A percentile compares a stretch with the other conserved stretches of the same genome.
These are phyloP conservation scores for Oscheius myriophilus DNA, from an alignment of 2,888 invertebrate species.

Conservation along the genomic window DNA sequence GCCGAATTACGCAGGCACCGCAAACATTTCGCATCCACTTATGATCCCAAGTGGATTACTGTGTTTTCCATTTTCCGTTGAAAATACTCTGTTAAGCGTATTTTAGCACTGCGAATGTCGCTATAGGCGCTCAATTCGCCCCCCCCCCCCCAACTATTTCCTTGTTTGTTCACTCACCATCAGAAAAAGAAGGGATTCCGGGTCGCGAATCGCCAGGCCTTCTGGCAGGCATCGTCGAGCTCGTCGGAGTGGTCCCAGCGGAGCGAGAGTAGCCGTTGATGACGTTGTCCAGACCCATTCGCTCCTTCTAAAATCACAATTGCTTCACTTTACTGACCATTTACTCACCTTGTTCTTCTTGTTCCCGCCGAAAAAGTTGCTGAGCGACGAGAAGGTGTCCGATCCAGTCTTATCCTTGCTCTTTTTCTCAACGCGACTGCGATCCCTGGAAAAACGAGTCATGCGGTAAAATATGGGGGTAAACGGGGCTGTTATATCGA, in stretches of 20 bases:
- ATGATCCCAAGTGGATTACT: too few relatives aligned
- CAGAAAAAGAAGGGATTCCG: slow-evolving; percentile 11
- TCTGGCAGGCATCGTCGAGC: neutral
- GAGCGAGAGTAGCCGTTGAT: neutral
- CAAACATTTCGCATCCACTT: too few relatives aligned
- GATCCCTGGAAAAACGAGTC: neutral
- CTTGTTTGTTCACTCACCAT: neutral
- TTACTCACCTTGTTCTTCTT: slow-evolving; percentile 4
- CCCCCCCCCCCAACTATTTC: too few relatives aligned
- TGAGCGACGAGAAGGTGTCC: slow-evolving; percentile 43
- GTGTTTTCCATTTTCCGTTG: too few relatives aligned
- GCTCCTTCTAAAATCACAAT: slow-evolving; percentile 1
- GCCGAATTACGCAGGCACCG: too few relatives aligned
- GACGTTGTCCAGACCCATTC: neutral
- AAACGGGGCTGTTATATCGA: neutral
- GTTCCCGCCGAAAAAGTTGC: slow-evolving; percentile 32
- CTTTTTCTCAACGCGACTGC: slow-evolving; percentile 24
- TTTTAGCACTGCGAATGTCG: too few relatives aligned
- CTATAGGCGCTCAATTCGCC: too few relatives aligned
- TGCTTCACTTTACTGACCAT: neutral
- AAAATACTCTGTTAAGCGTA: too few relatives aligned
- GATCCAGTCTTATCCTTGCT: slow-evolving; percentile 40
- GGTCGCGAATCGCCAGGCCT: slow-evolving; percentile 12
- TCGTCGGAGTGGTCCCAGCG: too few relatives aligned
- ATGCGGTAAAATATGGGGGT: neutral